A percentile compares a stretch with the other conserved stretches of the same genome.
Evolutionary conservation across 2,888 invertebrate species (phyloP).

Genomic region (Hololepta plana): DNA sequence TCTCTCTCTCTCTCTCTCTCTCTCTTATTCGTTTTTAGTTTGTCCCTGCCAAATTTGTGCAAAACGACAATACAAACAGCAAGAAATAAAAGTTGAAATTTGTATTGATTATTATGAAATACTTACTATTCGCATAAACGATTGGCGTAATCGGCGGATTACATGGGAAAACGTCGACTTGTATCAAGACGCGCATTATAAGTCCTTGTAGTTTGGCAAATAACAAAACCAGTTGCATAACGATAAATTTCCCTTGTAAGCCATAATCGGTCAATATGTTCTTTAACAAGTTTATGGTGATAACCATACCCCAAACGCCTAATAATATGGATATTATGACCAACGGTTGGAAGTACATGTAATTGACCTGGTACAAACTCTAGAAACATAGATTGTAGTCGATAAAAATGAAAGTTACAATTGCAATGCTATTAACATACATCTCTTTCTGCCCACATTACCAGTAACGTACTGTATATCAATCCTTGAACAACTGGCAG

Average conservation of each 20-base stretch:
- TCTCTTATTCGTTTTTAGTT: too few relatives aligned
- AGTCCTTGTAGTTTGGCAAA: slow-evolving; percentile 50
- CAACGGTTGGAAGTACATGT: slow-evolving; percentile 45
- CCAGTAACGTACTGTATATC: slow-evolving; percentile 36
- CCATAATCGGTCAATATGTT: slow-evolving; percentile 25
- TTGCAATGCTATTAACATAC: slow-evolving; percentile 23
- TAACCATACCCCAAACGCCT: slow-evolving; percentile 50
- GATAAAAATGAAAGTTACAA: background rate
- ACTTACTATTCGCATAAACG: slow-evolving; percentile 48
- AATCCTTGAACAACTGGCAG: slow-evolving; percentile 48
- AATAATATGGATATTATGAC: slow-evolving; percentile 44
- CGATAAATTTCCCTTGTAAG: slow-evolving; percentile 33
- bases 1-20: too few relatives aligned
- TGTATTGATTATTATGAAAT: slow-evolving; percentile 4
- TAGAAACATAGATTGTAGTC: slow-evolving; percentile 21
- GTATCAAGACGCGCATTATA: slow-evolving; percentile 35
- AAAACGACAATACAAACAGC: too few relatives aligned
- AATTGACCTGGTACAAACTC: slow-evolving; percentile 37
- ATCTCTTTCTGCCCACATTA: slow-evolving; percentile 46
- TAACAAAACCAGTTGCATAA: slow-evolving; percentile 43
- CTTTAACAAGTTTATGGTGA: slow-evolving; percentile 38
- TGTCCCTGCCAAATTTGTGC: too few relatives aligned
- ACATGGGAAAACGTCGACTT: slow-evolving; percentile 39
- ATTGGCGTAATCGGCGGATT: slow-evolving; percentile 43
- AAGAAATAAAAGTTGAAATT: slow-evolving; percentile 4